Conservation (phyloP, 2,113 vertebrate genomes). For the Triplophysa dalaica region DNA sequence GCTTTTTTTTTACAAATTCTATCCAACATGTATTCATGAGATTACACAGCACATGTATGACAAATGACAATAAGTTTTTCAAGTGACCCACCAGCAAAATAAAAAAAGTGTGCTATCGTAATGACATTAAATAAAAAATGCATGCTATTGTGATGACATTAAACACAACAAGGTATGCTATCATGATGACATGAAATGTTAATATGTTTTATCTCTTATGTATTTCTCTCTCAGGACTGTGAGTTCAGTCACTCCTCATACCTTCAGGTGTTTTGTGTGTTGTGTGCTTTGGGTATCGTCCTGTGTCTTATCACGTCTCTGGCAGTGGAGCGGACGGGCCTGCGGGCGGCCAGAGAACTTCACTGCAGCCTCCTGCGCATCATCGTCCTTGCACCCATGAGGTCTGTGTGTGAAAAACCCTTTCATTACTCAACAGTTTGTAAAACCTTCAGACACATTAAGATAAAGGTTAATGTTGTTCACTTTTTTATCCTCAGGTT, state of each 20-base stretch:
- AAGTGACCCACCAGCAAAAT: too few relatives aligned
- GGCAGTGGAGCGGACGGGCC: slow-evolving; percentile 93
- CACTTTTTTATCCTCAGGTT: slow-evolving; percentile 71
- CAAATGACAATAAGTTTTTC: too few relatives aligned
- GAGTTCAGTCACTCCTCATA: slow-evolving; percentile 83
- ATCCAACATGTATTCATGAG: too few relatives aligned
- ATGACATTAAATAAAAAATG: too few relatives aligned
- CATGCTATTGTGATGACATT: too few relatives aligned
- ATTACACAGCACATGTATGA: too few relatives aligned
- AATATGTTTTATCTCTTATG: background rate
- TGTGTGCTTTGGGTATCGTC: slow-evolving; percentile 89
- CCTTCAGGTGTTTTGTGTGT: slow-evolving; percentile 87
- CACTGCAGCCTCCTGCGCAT: slow-evolving; percentile 88
- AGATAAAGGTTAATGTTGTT: background rate
- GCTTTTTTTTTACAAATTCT: too few relatives aligned
- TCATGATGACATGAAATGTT: too few relatives aligned
- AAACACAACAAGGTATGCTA: too few relatives aligned
- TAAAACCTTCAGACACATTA: background rate
- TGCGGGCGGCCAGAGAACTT: slow-evolving; percentile 88
- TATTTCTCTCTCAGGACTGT: slow-evolving; percentile 72
- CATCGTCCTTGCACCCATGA: slow-evolving; percentile 96
- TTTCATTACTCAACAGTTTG: background rate
- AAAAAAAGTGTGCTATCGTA: too few relatives aligned
- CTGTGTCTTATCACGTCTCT: slow-evolving; percentile 92
- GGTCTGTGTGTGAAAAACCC: slow-evolving; percentile 69